Evolutionary conservation across 1,140 invertebrate species (phyloP).

Genomic region (Drosophila leontia): DNA sequence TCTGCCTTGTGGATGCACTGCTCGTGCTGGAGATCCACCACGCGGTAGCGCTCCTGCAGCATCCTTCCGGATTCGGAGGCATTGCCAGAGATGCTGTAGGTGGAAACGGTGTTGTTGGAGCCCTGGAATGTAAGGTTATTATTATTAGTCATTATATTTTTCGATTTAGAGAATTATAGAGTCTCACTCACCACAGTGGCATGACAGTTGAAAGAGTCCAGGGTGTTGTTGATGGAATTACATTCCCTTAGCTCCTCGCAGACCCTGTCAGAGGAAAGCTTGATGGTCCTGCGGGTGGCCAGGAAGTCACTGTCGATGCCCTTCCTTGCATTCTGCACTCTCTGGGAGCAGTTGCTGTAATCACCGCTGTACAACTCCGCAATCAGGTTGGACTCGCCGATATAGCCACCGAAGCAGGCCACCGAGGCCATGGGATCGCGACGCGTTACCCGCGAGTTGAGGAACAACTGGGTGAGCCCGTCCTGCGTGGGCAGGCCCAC

Average conservation of each 20-base stretch:
- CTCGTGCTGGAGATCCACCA: constrained; percentile 68
- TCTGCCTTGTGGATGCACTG: constrained; percentile 66
- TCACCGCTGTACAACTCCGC: constrained; percentile 61
- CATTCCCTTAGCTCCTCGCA: constrained; percentile 55
- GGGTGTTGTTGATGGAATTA: constrained; percentile 48
- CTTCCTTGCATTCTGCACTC: constrained; percentile 46
- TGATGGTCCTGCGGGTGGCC: constrained; percentile 53
- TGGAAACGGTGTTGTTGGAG: constrained; percentile 73
- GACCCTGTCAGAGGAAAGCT: constrained; percentile 37
- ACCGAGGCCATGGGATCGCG: constrained; percentile 67
- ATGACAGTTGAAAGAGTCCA: constrained; percentile 74
- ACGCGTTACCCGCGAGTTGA: constrained; percentile 64
- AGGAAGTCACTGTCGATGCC: constrained; percentile 67
- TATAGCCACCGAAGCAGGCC: constrained; percentile 76
- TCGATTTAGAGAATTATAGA: background rate
- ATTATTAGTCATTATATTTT: background rate
- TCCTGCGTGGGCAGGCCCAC: constrained; percentile 68
- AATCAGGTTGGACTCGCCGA: constrained; percentile 70
- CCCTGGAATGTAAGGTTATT: constrained; percentile 38
- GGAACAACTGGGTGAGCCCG: constrained; percentile 67
- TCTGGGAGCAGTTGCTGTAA: constrained; percentile 51
- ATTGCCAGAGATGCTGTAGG: constrained; percentile 78
- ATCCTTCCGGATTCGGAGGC: constrained; percentile 68
- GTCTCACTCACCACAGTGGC: constrained; percentile 62
- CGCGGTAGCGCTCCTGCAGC: constrained; percentile 75